phyloP scores from a whole-genome alignment of 2,888 invertebrate species.

The Rhagium mordax region DNA sequence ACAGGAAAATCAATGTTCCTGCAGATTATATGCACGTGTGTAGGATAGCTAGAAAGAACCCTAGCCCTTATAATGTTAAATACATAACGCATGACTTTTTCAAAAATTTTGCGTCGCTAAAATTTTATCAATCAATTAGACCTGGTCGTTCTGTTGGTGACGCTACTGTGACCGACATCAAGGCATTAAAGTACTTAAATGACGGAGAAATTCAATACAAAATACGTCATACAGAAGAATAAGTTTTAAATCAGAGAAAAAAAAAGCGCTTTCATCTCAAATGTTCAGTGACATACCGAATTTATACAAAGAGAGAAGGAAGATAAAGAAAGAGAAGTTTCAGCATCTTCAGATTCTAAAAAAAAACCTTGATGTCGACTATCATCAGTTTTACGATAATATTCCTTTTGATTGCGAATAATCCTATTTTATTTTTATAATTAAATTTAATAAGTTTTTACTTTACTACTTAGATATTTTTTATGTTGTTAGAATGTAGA shows the following conservation, averaged over 20 bases:
- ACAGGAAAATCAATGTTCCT: slow-evolving; percentile 7
- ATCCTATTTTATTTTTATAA: too few species aligned
- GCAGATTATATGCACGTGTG: too few species aligned
- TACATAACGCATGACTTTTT: slow-evolving; percentile 19
- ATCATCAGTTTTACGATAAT: neutral
- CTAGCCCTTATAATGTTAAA: neutral
- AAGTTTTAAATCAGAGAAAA: neutral
- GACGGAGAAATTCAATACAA: neutral
- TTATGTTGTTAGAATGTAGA: too few species aligned
- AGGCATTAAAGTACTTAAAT: slow-evolving; percentile 5
- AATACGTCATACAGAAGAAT: neutral
- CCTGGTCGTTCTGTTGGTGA: slow-evolving; percentile 16
- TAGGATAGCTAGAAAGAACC: neutral
- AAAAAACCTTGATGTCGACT: neutral
- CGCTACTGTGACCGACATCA: slow-evolving; percentile 15
- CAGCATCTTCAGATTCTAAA: neutral
- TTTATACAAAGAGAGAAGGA: neutral
- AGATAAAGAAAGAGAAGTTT: neutral
- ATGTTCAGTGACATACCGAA: too few species aligned
- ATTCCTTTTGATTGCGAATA: too few species aligned
- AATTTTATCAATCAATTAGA: slow-evolving; percentile 15
- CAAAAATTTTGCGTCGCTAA: slow-evolving; percentile 2
- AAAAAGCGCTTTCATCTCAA: neutral
- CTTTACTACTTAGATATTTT: too few species aligned
- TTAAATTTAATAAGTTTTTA: too few species aligned